Evolutionary conservation across 2,797 vertebrate species (phyloP).

Genomic region (Bradypus variegatus): DNA sequence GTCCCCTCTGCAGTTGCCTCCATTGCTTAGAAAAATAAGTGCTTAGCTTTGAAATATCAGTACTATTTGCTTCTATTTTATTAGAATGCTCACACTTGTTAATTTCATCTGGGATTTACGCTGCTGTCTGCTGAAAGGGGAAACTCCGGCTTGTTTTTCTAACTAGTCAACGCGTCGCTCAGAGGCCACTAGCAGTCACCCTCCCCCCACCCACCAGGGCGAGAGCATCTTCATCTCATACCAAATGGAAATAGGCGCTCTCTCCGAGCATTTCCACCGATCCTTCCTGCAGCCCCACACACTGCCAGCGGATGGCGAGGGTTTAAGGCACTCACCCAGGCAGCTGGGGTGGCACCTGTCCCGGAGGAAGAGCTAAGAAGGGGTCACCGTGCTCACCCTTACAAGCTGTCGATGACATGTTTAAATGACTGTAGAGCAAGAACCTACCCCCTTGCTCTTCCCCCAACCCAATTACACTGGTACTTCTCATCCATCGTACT

Average conservation of each 20-base stretch:
- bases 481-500: background rate
- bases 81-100: too few species aligned
- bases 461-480: background rate
- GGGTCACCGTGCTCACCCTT: accelerated
- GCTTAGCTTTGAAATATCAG: background rate
- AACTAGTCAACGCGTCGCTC: accelerated
- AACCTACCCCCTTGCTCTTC: accelerated
- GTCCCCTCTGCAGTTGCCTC: too few species aligned
- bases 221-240: too few species aligned
- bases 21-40: background rate
- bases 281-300: accelerated
- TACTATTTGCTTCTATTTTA: background rate
- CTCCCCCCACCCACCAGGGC: background rate
- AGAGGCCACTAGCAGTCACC: background rate
- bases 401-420: accelerated
- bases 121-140: background rate
- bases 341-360: background rate
- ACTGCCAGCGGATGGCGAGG: accelerated
- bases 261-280: background rate
- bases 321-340: too few species aligned
- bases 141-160: background rate
- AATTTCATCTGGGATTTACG: background rate
- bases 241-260: accelerated
- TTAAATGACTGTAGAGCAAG: too few species aligned
- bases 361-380: background rate